Evolutionary conservation across 64 coral and sea anemone species (phyloP).

Genomic region (Acropora yongei): DNA sequence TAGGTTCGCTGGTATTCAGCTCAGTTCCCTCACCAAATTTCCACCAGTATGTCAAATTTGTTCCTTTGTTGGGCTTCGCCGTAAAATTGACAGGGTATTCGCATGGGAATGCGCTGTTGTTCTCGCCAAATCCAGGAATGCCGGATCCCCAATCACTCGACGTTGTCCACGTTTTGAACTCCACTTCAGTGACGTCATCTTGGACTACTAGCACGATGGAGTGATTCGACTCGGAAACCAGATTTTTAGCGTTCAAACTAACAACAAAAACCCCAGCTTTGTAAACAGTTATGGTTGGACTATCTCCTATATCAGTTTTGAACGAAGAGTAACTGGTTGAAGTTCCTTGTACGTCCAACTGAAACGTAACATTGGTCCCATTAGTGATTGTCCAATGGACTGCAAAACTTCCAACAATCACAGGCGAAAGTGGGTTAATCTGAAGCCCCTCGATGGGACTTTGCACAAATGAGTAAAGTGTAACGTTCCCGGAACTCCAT

Average conservation of each 20-base stretch:
- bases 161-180: constrained; percentile 40
- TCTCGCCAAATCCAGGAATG: constrained; percentile 27
- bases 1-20: not conserved
- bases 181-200: constrained; percentile 34
- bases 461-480: constrained; percentile 25
- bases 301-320: constrained; percentile 46
- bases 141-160: constrained; percentile 61
- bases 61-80: constrained; percentile 45
- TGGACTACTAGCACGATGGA: constrained; percentile 49
- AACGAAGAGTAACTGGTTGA: constrained; percentile 9
- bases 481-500: constrained; percentile 24
- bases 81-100: constrained; percentile 77
- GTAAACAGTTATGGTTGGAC: not conserved
- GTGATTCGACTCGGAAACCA: constrained; percentile 56
- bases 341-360: constrained; percentile 19
- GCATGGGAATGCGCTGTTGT: constrained; percentile 52
- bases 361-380: constrained; percentile 83
- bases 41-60: constrained; percentile 70
- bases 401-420: constrained; percentile 23
- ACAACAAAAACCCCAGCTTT: constrained; percentile 2
- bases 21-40: constrained; percentile 16
- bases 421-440: not conserved
- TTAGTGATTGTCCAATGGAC: constrained; percentile 59
- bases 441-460: constrained; percentile 62
- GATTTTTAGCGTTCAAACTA: constrained; percentile 52